These are phyloP conservation scores for Penaeus vannamei DNA, from an alignment of 1,140 invertebrate species.

Conservation along the genomic window DNA sequence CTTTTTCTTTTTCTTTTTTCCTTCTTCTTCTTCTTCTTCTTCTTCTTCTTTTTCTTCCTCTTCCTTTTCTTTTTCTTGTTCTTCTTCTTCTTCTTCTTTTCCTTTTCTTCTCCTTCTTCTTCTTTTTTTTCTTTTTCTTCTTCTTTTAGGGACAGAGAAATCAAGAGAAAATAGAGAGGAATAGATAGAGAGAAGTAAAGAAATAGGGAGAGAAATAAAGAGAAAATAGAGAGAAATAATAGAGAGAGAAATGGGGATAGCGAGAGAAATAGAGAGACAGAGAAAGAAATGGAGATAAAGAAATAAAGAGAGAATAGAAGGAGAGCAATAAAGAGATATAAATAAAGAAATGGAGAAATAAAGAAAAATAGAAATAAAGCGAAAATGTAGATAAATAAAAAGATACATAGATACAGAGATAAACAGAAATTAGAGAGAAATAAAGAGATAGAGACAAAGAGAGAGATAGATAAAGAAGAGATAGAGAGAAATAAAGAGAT, in stretches of 20 bases:
- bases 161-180: not conserved
- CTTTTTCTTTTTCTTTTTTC: not conserved
- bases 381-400: too few species aligned
- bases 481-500: not conserved
- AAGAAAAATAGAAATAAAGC: too few species aligned
- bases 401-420: too few species aligned
- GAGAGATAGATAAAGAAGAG: not conserved
- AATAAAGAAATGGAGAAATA: too few species aligned
- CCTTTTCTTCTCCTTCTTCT: not conserved
- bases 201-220: too few species aligned
- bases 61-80: not conserved
- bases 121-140: not conserved
- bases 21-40: not conserved
- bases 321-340: not conserved
- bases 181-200: too few species aligned
- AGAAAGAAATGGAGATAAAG: not conserved
- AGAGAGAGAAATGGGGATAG: not conserved
- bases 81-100: not conserved
- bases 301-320: conserved; percentile 3
- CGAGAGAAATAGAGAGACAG: not conserved
- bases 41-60: not conserved
- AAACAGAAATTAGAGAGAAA: not conserved
- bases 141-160: not conserved
- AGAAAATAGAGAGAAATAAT: not conserved
- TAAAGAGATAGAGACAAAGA: not conserved